Conservation (phyloP, 2,113 vertebrate genomes). For the Ceyx margarethae region DNA sequence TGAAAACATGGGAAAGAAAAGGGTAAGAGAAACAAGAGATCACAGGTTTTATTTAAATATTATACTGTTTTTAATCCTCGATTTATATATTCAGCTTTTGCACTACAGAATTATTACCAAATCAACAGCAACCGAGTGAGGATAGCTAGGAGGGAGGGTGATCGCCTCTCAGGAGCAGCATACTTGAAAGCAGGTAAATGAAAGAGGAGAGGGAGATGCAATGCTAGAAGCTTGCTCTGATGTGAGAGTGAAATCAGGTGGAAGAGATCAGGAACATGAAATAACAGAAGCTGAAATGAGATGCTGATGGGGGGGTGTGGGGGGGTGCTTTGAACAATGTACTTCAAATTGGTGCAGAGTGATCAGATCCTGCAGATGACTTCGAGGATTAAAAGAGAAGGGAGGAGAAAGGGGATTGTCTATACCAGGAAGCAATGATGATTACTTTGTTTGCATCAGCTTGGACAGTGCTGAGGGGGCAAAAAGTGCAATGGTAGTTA, state of each 20-base stretch:
- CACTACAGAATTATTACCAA: neutral
- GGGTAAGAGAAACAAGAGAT: neutral
- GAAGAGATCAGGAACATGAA: neutral
- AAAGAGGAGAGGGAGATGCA: neutral
- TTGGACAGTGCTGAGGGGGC: neutral
- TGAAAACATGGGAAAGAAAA: neutral
- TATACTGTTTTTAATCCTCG: neutral
- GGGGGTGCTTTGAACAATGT: neutral
- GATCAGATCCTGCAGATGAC: rapidly evolving
- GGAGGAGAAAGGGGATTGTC: neutral
- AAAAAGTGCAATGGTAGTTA: neutral
- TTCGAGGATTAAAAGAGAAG: neutral
- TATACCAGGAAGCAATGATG: neutral
- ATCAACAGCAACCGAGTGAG: neutral
- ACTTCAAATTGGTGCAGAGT: neutral
- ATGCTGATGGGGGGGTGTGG: neutral
- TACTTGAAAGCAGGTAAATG: neutral
- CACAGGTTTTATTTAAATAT: neutral
- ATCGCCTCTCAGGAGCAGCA: neutral
- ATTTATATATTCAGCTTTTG: neutral
- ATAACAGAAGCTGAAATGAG: neutral
- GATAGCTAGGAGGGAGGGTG: neutral
- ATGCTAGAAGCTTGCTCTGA: neutral
- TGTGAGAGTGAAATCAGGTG: neutral
- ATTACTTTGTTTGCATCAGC: neutral